Conservation (phyloP, 2,797 vertebrate species). For the Oreochromis grahami region DNA sequence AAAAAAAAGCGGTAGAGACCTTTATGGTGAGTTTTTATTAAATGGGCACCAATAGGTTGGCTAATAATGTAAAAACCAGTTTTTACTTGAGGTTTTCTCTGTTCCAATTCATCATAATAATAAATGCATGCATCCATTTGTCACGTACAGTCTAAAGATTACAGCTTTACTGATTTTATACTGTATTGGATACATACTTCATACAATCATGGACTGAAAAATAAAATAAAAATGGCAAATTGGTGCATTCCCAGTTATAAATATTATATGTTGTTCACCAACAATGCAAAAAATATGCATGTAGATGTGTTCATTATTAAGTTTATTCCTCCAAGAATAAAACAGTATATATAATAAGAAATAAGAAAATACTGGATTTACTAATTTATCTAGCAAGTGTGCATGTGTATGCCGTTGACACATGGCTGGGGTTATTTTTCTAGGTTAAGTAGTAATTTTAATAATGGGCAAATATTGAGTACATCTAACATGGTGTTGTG, state of each 20-base stretch:
- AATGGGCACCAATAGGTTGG: not conserved
- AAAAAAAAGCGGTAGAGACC: not conserved
- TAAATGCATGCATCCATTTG: not conserved
- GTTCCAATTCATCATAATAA: not conserved
- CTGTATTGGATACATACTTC: not conserved
- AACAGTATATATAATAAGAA: not conserved
- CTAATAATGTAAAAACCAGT: not conserved
- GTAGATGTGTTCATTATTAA: not conserved
- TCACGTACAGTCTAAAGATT: not conserved
- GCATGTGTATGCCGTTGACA: not conserved
- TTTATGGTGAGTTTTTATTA: not conserved
- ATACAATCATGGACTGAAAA: not conserved
- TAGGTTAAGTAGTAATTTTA: not conserved
- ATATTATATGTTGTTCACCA: not conserved
- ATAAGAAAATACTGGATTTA: not conserved
- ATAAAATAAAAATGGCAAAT: not conserved
- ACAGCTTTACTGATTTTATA: not conserved
- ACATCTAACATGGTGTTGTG: not conserved
- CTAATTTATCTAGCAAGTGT: not conserved
- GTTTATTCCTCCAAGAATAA: not conserved
- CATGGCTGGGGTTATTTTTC: not conserved
- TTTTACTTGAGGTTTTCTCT: not conserved
- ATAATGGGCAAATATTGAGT: not conserved
- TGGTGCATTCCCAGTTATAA: not conserved
- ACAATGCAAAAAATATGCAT: not conserved